Conservation (phyloP, 2,888 invertebrate genomes). For the Junonia oenone region DNA sequence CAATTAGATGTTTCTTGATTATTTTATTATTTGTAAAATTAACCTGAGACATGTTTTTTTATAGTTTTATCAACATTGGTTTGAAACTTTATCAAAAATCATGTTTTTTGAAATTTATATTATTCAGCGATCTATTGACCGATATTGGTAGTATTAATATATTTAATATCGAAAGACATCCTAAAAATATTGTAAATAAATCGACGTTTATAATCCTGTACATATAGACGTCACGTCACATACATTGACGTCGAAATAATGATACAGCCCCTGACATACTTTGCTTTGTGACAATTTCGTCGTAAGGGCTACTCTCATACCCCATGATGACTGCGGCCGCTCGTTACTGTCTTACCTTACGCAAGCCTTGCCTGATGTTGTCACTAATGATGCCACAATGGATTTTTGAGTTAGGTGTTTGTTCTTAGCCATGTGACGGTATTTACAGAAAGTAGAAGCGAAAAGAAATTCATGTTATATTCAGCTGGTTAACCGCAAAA, state of each 20-base stretch:
- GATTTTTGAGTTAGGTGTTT: conserved; percentile 10
- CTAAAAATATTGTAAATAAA: not conserved
- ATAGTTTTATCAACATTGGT: too few relatives aligned
- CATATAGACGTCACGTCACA: conserved; percentile 13
- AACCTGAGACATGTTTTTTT: too few relatives aligned
- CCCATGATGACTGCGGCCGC: conserved; percentile 66
- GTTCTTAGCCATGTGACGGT: conserved; percentile 8
- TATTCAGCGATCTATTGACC: too few relatives aligned
- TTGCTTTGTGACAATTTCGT: conserved; percentile 69
- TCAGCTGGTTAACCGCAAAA: not conserved
- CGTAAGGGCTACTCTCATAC: conserved; percentile 61
- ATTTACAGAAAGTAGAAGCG: not conserved
- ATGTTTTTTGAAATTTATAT: too few relatives aligned
- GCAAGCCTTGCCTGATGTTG: conserved; percentile 49
- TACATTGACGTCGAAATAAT: conserved; percentile 50
- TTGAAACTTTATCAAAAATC: too few relatives aligned
- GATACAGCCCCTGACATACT: conserved; percentile 64
- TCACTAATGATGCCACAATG: conserved; percentile 61
- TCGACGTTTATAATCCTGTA: not conserved
- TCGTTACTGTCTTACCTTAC: conserved; percentile 73
- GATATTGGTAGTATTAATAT: not conserved
- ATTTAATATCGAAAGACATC: not conserved
- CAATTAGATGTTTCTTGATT: too few relatives aligned
- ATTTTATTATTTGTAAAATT: too few relatives aligned
- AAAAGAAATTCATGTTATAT: not conserved